These are phyloP conservation scores for Motacilla tschutschensis DNA, from an alignment of 2,113 vertebrate species.

Conservation along the genomic window DNA sequence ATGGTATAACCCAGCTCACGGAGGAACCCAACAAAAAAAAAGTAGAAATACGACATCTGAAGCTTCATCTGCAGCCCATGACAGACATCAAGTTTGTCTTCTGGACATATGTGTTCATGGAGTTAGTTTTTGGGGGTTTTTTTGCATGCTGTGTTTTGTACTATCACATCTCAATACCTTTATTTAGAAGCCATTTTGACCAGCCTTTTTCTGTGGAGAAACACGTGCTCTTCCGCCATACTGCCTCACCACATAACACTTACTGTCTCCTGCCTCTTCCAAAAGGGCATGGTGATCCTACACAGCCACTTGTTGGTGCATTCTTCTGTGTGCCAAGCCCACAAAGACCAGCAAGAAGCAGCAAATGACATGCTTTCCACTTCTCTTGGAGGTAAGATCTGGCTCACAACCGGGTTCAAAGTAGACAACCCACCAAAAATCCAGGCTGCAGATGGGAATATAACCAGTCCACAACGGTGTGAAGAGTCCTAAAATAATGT, in stretches of 20 bases:
- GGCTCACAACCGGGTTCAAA: background rate
- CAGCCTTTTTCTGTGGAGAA: background rate
- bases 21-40: background rate
- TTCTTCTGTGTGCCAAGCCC: background rate
- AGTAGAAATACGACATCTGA: background rate
- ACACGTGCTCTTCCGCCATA: background rate
- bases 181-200: background rate
- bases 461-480: background rate
- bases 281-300: background rate
- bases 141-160: background rate
- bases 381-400: background rate
- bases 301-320: background rate
- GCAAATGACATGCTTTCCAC: background rate
- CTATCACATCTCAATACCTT: background rate
- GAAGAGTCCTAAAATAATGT: background rate
- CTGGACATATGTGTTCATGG: background rate
- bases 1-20: background rate
- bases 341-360: background rate
- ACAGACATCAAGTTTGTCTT: background rate
- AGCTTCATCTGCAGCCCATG: background rate
- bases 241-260: fast-evolving
- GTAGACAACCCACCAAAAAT: fast-evolving
- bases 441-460: fast-evolving
- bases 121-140: background rate
- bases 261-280: background rate